These are phyloP conservation scores for Thamnaconus septentrionalis DNA, from an alignment of 2,113 vertebrate genomes.

Conservation along the genomic window DNA sequence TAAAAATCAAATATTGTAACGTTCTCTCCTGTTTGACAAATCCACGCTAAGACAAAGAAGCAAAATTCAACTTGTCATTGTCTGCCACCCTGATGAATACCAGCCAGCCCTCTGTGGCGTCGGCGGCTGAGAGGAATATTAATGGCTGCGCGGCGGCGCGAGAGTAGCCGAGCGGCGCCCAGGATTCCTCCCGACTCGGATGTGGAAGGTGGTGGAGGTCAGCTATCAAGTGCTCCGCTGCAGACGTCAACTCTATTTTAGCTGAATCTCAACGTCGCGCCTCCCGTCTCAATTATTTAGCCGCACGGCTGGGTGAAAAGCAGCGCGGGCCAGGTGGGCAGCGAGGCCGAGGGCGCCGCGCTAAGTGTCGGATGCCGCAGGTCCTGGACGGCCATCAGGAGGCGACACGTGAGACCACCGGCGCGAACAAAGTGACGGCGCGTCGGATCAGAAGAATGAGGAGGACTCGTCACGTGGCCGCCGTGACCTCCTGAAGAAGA, in stretches of 20 bases:
- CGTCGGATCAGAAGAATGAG: not conserved
- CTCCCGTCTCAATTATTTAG: constrained; percentile 59
- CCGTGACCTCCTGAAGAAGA: constrained; percentile 11
- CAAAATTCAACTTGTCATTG: constrained; percentile 23
- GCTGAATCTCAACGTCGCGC: constrained; percentile 29
- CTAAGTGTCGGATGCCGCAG: too few relatives aligned
- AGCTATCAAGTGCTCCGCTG: constrained; percentile 52
- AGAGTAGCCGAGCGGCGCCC: constrained; percentile 16
- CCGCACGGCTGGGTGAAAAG: constrained; percentile 37
- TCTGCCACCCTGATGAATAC: constrained; percentile 27
- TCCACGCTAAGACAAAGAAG: constrained; percentile 11
- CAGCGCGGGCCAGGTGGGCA: constrained; percentile 29
- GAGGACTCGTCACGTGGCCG: too few relatives aligned
- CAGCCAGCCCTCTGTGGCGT: constrained; percentile 19
- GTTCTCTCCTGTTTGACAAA: constrained; percentile 17
- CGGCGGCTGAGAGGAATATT: constrained; percentile 43
- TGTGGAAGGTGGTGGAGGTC: constrained; percentile 58
- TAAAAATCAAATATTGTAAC: constrained; percentile 2
- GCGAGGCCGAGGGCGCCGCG: not conserved
- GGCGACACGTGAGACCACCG: too few relatives aligned
- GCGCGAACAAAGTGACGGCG: not conserved
- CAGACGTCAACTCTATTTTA: constrained; percentile 53
- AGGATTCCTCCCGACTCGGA: constrained; percentile 41
- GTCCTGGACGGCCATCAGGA: too few relatives aligned
- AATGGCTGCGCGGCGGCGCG: constrained; percentile 32